Evolutionary conservation across 2,888 invertebrate genomes (phyloP), one percentile per base, ranked within the genome.

Genomic region (Parnassius mnemosyne): DNA sequence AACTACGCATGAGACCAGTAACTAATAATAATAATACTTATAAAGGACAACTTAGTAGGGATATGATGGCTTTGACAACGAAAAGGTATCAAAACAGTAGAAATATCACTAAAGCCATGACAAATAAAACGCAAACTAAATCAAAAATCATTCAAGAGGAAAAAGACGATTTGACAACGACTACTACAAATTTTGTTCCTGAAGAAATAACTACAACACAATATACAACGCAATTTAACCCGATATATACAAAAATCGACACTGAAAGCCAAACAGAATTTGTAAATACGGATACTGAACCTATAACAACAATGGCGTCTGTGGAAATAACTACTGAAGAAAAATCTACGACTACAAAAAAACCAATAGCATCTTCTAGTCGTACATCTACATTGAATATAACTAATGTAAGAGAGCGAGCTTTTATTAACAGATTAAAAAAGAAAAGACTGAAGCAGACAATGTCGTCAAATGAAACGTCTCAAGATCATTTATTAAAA

Each of bases 401-500:
- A 49, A 74, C 81, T 34, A 81, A 79, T 66, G 71, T 84, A 67
- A 78, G 86, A 66, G 74, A 79, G 60, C 84, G 85, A 73, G 82
- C 84, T 54, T 81, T 81, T 59, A 83, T 83, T 61, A 84, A 87
- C 65, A 80, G 83, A 68, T 69, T 85, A 42, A 87, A 85, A 74
- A 84, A 81, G 66, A 89, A 87, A 73, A 81, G 86, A 44, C 68
- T 84, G 42, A 85, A 83, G 70, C 82, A 83, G 61, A 91, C 85
- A 70, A 77, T 72, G 69, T 71, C 79, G 57, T 79, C 84, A 16
- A 81, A 87, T 72, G 83, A 92, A 84, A 51, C 88, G 68, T 77
- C 90, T 72, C 72, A 77, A 67, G 83, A 85, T 53, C 78, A 83
- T 64, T 65, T 78, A 54, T 72, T 84, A 60, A 83, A 83, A 71